phyloP scores from a whole-genome alignment of 2,888 invertebrate species.

The Phaonia tiefii region DNA sequence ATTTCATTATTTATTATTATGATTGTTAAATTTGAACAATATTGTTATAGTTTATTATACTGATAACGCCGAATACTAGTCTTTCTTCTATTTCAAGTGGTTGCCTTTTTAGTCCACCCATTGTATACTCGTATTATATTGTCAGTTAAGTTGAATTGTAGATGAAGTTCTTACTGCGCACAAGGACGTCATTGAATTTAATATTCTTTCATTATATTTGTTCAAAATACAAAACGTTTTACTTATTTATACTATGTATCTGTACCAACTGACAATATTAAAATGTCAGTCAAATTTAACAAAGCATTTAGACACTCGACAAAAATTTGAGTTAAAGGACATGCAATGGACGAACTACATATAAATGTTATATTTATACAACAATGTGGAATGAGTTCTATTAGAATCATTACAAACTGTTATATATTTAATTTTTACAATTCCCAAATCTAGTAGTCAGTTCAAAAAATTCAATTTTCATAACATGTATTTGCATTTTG shows the following conservation, averaged over 20 bases:
- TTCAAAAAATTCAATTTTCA: too few relatives aligned
- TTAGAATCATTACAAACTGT: too few relatives aligned
- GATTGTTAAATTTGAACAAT: constrained; percentile 53
- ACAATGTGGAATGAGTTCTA: too few relatives aligned
- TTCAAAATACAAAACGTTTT: constrained; percentile 43
- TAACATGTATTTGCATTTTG: too few relatives aligned
- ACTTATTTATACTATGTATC: constrained; percentile 1
- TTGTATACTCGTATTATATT: neutral
- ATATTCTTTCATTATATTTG: constrained; percentile 55
- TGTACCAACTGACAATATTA: constrained; percentile 19
- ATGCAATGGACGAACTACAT: constrained; percentile 10
- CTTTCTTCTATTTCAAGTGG: neutral
- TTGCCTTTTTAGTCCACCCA: too few relatives aligned
- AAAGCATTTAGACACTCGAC: constrained; percentile 13
- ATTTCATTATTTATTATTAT: constrained; percentile 56
- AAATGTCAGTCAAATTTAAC: constrained; percentile 54
- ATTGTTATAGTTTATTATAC: constrained; percentile 34
- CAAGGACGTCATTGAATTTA: constrained; percentile 47
- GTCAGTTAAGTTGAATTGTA: neutral
- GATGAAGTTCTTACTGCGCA: neutral
- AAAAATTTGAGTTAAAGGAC: neutral
- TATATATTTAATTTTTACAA: too few relatives aligned
- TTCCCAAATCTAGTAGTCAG: too few relatives aligned
- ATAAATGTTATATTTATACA: too few relatives aligned
- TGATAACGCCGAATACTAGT: constrained; percentile 14